Base-by-base conservation (phyloP, 1,140 invertebrate species). In the Saccostrea glomerata region DNA sequence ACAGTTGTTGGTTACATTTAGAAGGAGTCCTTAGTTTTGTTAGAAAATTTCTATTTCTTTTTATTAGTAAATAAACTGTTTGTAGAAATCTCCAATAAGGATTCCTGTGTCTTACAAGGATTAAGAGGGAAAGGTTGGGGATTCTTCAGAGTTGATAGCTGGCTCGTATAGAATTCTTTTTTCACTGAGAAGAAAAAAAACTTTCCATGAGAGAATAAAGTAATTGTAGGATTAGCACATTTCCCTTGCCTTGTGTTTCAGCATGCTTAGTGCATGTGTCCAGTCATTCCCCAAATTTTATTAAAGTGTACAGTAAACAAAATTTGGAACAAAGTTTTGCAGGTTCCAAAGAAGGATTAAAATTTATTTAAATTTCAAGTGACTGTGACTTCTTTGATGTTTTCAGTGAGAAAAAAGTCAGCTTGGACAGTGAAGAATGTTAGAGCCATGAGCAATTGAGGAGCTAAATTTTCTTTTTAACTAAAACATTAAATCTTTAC, bases 311-410 rank as follows among this genome's bases (percentile, higher is more conserved):
- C 70, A 77, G n/a, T 36, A 77, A 12, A 77, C 25, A 30, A 77
- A 77, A 30, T 63, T 77, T 7, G 66, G 70, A 77, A 25, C 23
- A 23, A 77, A 23, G 15, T 77, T 77, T 73, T 63, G 17, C 70
- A 77, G 13, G 25, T 77, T 77, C 25, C n/a, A 47, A 47, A 77
- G 70, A 25, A 36, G 70, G 7, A 30, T 12, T 30, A 77, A 30
- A 77, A 30, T 77, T 30, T 77, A 30, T 36, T 25, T 77, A 77
- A 25, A 77, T 77, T 30, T 77, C 25, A 77, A 77, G 23, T 30
- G 25, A 77, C 23, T 77, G 23, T 77, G 70, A 77, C 23, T 30
- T 77, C 70, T 77, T 77, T 77, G 70, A 30, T 77, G 70, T 77
- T 77, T 63, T 20, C 58, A 63, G n/a, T 20, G 15, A 63, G n/a